These are phyloP conservation scores for Folsomia candida DNA, from an alignment of 2,888 invertebrate genomes.

Conservation along the genomic window DNA sequence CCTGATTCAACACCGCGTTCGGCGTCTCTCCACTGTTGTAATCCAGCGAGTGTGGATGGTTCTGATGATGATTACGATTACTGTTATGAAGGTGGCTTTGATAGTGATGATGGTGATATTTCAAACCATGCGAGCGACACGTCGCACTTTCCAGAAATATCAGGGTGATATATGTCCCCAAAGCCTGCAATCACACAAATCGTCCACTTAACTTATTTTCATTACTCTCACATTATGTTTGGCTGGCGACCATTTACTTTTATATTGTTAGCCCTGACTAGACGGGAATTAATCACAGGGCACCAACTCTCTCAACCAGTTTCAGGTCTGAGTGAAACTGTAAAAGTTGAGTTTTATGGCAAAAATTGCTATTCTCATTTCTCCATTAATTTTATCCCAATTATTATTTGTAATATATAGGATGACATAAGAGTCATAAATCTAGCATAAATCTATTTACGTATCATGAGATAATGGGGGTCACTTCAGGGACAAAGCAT, in stretches of 20 bases:
- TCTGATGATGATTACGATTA: conserved; percentile 36
- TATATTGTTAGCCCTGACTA: neutral
- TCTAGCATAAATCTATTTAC: no score
- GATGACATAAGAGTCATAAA: no score
- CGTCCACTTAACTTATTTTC: conserved; percentile 2
- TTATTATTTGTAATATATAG: neutral
- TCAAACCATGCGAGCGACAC: conserved; percentile 24
- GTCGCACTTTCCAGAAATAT: conserved; percentile 11
- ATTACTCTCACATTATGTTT: neutral
- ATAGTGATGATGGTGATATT: conserved; percentile 30
- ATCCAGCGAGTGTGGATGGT: conserved; percentile 23
- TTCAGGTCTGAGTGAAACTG: no score
- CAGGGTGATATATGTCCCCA: conserved; percentile 21
- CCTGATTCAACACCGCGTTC: no score
- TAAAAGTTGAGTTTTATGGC: neutral
- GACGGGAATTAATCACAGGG: neutral
- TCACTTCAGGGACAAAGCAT: no score
- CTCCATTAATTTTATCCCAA: neutral
- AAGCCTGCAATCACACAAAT: conserved; percentile 18
- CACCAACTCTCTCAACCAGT: neutral
- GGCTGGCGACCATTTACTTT: neutral
- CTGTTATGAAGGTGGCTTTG: conserved; percentile 24
- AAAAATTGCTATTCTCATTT: neutral
- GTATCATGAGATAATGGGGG: no score
- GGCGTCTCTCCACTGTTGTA: conserved; percentile 13